phyloP scores from a whole-genome alignment of 2,797 vertebrate species.

The Peromyscus melanophrys region DNA sequence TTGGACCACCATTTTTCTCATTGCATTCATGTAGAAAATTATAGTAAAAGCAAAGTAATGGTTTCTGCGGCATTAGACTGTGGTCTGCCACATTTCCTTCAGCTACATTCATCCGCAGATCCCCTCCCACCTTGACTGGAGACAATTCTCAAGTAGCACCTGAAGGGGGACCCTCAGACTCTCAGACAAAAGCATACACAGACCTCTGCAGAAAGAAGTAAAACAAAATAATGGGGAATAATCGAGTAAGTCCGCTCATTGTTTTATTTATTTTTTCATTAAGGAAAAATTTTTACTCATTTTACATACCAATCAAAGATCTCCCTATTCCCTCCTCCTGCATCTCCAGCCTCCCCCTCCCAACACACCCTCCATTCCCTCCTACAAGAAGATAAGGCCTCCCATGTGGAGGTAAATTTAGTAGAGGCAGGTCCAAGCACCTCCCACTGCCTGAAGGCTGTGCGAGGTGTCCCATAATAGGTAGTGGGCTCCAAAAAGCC shows the following conservation, averaged over 20 bases:
- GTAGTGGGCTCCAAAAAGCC: no score
- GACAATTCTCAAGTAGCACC: background rate
- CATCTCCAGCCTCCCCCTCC: no score
- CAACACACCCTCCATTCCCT: no score
- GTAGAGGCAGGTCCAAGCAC: no score
- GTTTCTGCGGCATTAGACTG: background rate
- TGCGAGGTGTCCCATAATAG: no score
- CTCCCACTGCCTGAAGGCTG: no score
- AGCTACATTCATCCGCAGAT: background rate
- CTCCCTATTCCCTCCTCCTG: no score
- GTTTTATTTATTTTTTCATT: background rate
- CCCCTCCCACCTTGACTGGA: background rate
- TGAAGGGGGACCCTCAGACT: background rate
- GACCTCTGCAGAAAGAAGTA: background rate
- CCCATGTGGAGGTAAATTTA: no score
- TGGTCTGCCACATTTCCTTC: background rate
- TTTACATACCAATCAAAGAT: no score
- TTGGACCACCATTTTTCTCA: background rate
- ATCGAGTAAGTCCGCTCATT: accelerated
- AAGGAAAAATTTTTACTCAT: no score
- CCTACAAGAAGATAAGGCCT: no score
- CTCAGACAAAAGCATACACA: background rate
- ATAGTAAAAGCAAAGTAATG: background rate
- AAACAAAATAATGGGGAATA: background rate
- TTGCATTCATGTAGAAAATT: background rate